Percentiles rank a stretch among this genome's conserved stretches.
Evolutionary conservation across 2,113 vertebrate species (phyloP).

Genomic region (Orientallactaga bullata): DNA sequence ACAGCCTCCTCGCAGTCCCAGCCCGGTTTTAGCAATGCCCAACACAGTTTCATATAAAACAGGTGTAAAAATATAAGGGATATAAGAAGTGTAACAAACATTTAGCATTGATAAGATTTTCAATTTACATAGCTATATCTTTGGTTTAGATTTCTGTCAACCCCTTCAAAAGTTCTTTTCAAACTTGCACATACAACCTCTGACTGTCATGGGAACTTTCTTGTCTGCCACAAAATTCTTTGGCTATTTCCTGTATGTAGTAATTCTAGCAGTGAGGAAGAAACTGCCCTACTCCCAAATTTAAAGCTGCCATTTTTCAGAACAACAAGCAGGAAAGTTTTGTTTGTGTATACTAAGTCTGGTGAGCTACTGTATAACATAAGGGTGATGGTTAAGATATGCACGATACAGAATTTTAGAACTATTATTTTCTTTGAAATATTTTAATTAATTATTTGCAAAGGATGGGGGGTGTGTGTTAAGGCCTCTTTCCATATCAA

Average conservation of each 20-base stretch:
- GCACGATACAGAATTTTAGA: no score
- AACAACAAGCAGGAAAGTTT: no score
- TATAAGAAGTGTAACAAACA: neutral
- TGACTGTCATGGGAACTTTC: neutral
- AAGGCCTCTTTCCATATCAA: no score
- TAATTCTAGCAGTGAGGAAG: neutral
- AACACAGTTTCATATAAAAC: neutral
- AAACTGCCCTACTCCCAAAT: neutral
- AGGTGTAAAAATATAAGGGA: neutral
- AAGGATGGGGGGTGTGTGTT: no score
- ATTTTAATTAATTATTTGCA: no score
- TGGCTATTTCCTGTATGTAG: neutral
- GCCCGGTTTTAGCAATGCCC: no score
- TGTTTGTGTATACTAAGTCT: no score
- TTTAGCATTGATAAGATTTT: neutral
- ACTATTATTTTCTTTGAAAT: no score
- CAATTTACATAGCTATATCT: neutral
- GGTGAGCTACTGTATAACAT: no score
- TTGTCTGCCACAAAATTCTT: neutral
- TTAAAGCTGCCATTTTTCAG: neutral
- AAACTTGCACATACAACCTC: accelerated
- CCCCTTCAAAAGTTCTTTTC: neutral
- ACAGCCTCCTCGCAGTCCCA: no score
- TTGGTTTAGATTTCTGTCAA: neutral
- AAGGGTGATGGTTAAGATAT: no score